Conservation (phyloP, 2,888 invertebrate genomes). For the Elysia crispata region DNA sequence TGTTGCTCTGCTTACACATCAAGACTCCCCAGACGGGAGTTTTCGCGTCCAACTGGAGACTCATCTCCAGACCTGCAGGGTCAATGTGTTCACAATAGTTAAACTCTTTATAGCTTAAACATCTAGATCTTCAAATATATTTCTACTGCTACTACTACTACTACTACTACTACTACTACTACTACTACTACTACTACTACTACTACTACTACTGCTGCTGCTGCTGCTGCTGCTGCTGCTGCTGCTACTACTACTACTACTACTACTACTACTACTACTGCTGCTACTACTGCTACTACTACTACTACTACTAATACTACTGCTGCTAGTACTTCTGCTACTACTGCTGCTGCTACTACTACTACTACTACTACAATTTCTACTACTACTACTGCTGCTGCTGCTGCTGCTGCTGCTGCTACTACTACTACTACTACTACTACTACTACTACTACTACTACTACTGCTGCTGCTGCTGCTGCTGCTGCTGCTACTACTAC, state of each 20-base stretch:
- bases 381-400: too few relatives aligned
- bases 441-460: constrained; percentile 25
- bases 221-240: not conserved
- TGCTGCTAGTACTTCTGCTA: too few relatives aligned
- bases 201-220: constrained; percentile 10
- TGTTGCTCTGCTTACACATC: too few relatives aligned
- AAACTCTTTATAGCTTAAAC: too few relatives aligned
- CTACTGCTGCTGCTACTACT: too few relatives aligned
- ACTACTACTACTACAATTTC: too few relatives aligned
- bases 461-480: not conserved
- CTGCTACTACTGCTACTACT: not conserved
- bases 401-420: not conserved
- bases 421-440: constrained; percentile 12
- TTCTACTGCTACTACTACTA: constrained; percentile 20
- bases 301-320: too few relatives aligned
- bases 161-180: constrained; percentile 12
- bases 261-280: constrained; percentile 3
- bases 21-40: too few relatives aligned
- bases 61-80: too few relatives aligned
- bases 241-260: constrained; percentile 2
- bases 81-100: too few relatives aligned
- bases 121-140: too few relatives aligned
- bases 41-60: too few relatives aligned
- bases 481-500: not conserved
- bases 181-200: constrained; percentile 13